Base-by-base conservation (phyloP, 2,797 vertebrate genomes). In the Helarctos malayanus region DNA sequence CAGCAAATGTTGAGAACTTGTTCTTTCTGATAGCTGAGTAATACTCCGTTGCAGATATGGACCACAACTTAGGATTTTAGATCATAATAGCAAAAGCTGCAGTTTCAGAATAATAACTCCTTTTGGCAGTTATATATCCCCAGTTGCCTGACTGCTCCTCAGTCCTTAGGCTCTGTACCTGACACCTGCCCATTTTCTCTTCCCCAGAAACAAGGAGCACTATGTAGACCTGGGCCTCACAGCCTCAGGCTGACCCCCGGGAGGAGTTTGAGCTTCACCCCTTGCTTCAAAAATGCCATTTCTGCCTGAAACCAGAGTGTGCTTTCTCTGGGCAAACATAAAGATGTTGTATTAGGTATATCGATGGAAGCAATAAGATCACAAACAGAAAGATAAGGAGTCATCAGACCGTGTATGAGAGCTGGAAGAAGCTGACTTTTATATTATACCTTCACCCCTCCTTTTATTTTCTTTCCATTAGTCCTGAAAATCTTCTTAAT, bases 291-390 rank as follows among this genome's bases (percentile, higher is more conserved):
- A 76, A 76, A 93, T 57, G 29, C 23, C 65, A 32, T 45, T 41
- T 32, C 10, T 27, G 27, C 71, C 69, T 52, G 0, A 85, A 35
- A 83, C 14, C 52, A 7, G 69, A n/a, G 65, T 38, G 65, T 45
- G 32, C 14, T 89, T 93, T 92, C 81, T 63, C 52, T 56, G 86
- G 27, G 68, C 1, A 12, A 94, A 41, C 2, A 41, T 49, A 41
- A 80, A 96, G 52, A 93, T 63, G 9, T 82, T 94, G 84, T 84
- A 41, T 88, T 94, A 91, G 41, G 19, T 80, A 69, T 92, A 86
- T 0, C 61, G 56, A 3, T 89, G 49, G 84, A 97, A 38, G 29
- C 90, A 91, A 41, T 7, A 90, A 65, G n/a, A 85, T 69, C 87
- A 96, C 27, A 76, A 83, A 32, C 52, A 95, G n/a, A 0, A 7